Percentiles rank a stretch among this genome's conserved stretches.
phyloP scores from a whole-genome alignment of 1,140 invertebrate species.

The Cardiocondyla obscurior region DNA sequence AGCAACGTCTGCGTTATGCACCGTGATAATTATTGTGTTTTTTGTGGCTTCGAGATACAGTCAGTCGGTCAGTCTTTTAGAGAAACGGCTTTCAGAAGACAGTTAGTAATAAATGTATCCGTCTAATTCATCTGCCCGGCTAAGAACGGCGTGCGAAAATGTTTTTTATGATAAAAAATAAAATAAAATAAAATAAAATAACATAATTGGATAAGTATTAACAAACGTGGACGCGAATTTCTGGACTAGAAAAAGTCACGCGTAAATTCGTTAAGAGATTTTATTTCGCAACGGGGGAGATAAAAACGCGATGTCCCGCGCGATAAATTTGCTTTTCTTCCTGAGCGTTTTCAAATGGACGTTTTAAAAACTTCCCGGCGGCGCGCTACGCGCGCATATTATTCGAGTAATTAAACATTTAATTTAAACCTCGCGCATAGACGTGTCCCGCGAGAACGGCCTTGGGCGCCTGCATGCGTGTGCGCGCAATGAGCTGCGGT shows the following conservation, averaged over 20 bases:
- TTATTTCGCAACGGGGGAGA: not conserved
- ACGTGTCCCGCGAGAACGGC: not conserved
- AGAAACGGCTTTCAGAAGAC: conserved; percentile 9
- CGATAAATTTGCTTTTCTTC: not conserved
- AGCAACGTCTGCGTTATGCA: conserved; percentile 1
- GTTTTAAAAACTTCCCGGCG: not conserved
- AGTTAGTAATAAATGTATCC: not conserved
- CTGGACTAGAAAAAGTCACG: not conserved
- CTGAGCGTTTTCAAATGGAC: not conserved
- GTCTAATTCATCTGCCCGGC: not conserved
- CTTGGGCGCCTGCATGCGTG: not conserved
- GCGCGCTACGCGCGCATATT: not conserved
- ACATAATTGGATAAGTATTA: not conserved
- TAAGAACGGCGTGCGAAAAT: not conserved
- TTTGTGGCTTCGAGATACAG: not conserved
- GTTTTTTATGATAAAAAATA: too few relatives aligned
- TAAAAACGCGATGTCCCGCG: not conserved
- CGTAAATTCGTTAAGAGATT: conserved; percentile 1
- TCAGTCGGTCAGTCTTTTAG: not conserved
- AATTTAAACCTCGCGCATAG: conserved; percentile 1
- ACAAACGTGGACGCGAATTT: not conserved
- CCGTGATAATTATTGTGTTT: conserved; percentile 11
- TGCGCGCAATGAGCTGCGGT: not conserved
- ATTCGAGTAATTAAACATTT: conserved; percentile 11
- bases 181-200: not conserved